Conservation (phyloP, 2,113 vertebrate species). For the Ceratotherium simum region DNA sequence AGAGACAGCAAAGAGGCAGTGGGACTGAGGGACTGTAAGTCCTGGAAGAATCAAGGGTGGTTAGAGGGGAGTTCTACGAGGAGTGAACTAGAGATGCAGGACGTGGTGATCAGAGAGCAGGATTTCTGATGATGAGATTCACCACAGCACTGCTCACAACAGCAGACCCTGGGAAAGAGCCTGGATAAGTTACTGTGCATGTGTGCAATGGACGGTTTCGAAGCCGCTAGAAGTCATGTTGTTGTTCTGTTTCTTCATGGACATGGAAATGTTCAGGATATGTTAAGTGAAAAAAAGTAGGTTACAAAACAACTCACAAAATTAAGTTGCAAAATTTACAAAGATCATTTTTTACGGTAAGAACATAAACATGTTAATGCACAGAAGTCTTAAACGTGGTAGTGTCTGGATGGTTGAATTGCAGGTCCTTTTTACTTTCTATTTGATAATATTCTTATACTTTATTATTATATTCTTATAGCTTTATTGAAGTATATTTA, state of each 20-base stretch:
- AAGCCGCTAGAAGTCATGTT: neutral
- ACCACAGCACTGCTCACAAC: neutral
- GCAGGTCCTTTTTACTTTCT: neutral
- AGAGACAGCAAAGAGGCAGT: neutral
- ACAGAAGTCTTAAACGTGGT: neutral
- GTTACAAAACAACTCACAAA: neutral
- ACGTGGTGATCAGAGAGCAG: neutral
- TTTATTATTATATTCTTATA: neutral
- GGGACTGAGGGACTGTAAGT: neutral
- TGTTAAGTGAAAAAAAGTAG: neutral
- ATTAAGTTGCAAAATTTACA: neutral
- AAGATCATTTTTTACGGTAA: neutral
- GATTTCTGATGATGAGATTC: neutral
- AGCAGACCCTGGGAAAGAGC: neutral
- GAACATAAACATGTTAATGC: neutral
- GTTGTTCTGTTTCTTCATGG: neutral
- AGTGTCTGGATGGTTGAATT: neutral
- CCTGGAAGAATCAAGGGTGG: neutral
- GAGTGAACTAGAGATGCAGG: neutral
- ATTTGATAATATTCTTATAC: neutral
- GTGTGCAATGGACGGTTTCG: neutral
- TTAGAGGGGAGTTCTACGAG: neutral
- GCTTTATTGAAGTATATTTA: neutral
- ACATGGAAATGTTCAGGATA: neutral
- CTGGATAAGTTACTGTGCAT: neutral